These are phyloP conservation scores for Meghimatium bilineatum DNA, from an alignment of 2,888 invertebrate species.

Conservation along the genomic window DNA sequence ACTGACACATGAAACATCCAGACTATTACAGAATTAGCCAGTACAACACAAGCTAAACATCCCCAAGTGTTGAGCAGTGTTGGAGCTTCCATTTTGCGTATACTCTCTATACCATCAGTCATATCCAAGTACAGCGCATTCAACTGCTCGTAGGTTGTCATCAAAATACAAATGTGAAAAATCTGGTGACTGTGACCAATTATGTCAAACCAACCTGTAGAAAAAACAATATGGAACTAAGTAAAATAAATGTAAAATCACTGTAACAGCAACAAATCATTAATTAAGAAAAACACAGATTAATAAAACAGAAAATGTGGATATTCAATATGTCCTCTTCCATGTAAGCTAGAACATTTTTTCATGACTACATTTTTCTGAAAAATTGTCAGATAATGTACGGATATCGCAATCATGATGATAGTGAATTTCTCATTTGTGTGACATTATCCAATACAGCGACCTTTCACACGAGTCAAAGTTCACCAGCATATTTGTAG, in stretches of 20 bases:
- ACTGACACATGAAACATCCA: constrained; percentile 57
- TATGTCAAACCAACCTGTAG: constrained; percentile 70
- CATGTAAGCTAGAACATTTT: too few species aligned
- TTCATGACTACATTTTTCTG: too few species aligned
- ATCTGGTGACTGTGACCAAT: constrained; percentile 76
- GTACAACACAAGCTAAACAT: constrained; percentile 65
- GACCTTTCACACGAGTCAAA: too few species aligned
- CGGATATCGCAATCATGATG: too few species aligned
- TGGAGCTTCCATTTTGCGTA: constrained; percentile 63
- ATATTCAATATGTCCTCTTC: too few species aligned
- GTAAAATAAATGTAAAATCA: too few species aligned
- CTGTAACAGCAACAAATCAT: background rate
- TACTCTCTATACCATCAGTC: constrained; percentile 55
- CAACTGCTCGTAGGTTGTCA: constrained; percentile 72
- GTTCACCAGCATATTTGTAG: too few species aligned
- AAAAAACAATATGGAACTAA: background rate
- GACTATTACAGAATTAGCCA: constrained; percentile 64
- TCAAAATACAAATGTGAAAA: constrained; percentile 75
- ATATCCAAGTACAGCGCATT: constrained; percentile 74
- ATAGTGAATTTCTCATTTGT: too few species aligned
- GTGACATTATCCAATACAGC: too few species aligned
- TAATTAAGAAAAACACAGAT: too few species aligned
- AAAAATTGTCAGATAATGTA: too few species aligned
- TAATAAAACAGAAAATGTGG: too few species aligned
- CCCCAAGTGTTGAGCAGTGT: constrained; percentile 71